These are phyloP conservation scores for Darevskia mixta DNA, from an alignment of 2,797 vertebrate genomes.

Conservation along the genomic window DNA sequence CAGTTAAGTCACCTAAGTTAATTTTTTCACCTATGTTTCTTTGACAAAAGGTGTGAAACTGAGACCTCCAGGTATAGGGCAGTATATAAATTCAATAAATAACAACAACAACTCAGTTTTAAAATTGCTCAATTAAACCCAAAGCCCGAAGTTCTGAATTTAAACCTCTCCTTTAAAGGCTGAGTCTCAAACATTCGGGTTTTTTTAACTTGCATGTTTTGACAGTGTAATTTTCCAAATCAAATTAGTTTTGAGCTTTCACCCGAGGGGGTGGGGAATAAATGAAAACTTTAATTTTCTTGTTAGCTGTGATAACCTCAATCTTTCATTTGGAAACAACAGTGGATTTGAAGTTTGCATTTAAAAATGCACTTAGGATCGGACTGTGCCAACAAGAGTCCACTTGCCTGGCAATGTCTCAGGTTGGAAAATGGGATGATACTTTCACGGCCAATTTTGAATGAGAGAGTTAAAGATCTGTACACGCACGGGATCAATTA, in stretches of 20 bases:
- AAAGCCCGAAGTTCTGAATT: not conserved
- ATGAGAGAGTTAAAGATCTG: not conserved
- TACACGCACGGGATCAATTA: not conserved
- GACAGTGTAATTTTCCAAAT: not conserved
- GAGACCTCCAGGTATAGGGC: too few relatives aligned
- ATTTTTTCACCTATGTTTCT: not conserved
- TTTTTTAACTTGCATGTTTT: not conserved
- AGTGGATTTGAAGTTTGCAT: constrained; percentile 7
- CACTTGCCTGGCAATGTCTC: not conserved
- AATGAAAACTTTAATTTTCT: not conserved
- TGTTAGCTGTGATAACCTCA: not conserved
- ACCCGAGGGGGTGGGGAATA: not conserved
- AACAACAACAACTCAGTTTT: not conserved
- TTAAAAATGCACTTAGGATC: not conserved
- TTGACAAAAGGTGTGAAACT: not conserved
- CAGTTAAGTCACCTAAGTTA: not conserved
- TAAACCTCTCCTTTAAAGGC: not conserved
- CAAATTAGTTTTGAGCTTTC: not conserved
- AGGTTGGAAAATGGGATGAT: not conserved
- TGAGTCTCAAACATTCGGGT: not conserved
- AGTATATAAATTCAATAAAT: too few relatives aligned
- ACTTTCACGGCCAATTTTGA: not conserved
- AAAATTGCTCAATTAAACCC: not conserved
- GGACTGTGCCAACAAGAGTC: not conserved
- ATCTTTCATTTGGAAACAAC: not conserved